These are phyloP conservation scores for Xylophagus ater DNA, from an alignment of 2,888 invertebrate genomes.

Conservation along the genomic window DNA sequence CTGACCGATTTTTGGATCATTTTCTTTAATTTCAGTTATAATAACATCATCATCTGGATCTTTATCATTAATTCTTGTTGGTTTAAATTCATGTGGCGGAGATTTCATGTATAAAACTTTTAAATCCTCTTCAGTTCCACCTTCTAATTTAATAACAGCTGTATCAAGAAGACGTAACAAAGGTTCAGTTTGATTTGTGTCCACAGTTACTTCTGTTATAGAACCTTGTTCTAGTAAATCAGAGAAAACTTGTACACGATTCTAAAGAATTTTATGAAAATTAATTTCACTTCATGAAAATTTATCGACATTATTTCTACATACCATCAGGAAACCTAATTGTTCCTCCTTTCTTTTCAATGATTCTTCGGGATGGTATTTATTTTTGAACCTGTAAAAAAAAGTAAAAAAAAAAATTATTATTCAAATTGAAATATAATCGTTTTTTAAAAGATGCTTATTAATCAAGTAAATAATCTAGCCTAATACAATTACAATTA, in stretches of 20 bases:
- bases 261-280: constrained; percentile 40
- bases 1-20: constrained; percentile 9
- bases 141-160: constrained; percentile 93
- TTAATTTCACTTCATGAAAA: neutral
- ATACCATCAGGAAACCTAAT: constrained; percentile 64
- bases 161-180: constrained; percentile 85
- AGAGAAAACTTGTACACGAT: constrained; percentile 78
- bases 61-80: constrained; percentile 20
- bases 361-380: constrained; percentile 97
- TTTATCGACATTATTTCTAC: constrained; percentile 5
- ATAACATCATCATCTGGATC: constrained; percentile 26
- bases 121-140: constrained; percentile 80
- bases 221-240: constrained; percentile 66
- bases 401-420: constrained; percentile 23
- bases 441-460: too few species aligned
- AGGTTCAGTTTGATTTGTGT: constrained; percentile 71
- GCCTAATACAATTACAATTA: too few species aligned
- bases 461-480: too few species aligned
- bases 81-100: constrained; percentile 13
- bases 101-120: constrained; percentile 67
- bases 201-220: constrained; percentile 68
- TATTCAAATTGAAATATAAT: too few species aligned
- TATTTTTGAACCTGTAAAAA: constrained; percentile 86
- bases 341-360: constrained; percentile 83
- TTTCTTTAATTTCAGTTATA: constrained; percentile 25